Percentiles rank a stretch among this genome's conserved stretches.
These are phyloP conservation scores for Drosophila subsilvestris DNA, from an alignment of 2,888 invertebrate genomes.

Conservation along the genomic window DNA sequence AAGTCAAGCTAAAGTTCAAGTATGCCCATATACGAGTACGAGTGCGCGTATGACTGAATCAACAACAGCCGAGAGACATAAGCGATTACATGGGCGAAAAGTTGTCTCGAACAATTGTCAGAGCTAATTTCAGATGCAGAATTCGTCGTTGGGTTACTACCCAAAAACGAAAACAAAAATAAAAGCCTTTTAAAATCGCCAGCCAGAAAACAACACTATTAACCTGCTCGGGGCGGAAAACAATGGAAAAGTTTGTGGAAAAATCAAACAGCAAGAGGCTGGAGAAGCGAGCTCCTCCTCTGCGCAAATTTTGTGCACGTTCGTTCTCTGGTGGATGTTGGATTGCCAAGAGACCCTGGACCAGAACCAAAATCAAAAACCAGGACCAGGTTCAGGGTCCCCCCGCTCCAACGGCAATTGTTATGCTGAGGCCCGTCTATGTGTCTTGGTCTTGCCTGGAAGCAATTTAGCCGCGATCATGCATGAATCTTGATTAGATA, in stretches of 20 bases:
- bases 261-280: conserved; percentile 36
- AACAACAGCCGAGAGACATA: conserved; percentile 41
- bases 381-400: conserved; percentile 16
- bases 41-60: background rate
- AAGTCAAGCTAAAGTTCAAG: conserved; percentile 80
- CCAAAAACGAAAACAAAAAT: conserved; percentile 26
- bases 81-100: conserved; percentile 39
- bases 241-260: conserved; percentile 37
- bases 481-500: conserved; percentile 85
- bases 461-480: conserved; percentile 84
- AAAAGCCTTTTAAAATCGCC: conserved; percentile 47
- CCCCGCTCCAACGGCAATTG: conserved; percentile 40
- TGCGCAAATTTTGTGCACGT: background rate
- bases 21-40: conserved; percentile 16
- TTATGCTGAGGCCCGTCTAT: conserved; percentile 39
- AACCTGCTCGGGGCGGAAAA: conserved; percentile 54
- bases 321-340: conserved; percentile 1
- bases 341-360: background rate
- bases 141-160: conserved; percentile 25
- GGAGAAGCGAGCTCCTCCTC: conserved; percentile 35
- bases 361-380: conserved; percentile 7
- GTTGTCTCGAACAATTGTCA: conserved; percentile 36
- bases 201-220: conserved; percentile 74
- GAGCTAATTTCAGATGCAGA: conserved; percentile 43
- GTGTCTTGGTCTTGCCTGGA: conserved; percentile 68